Percentiles rank a stretch among this genome's conserved stretches.
phyloP scores from a whole-genome alignment of 2,888 invertebrate species.

The Oligia latruncula region DNA sequence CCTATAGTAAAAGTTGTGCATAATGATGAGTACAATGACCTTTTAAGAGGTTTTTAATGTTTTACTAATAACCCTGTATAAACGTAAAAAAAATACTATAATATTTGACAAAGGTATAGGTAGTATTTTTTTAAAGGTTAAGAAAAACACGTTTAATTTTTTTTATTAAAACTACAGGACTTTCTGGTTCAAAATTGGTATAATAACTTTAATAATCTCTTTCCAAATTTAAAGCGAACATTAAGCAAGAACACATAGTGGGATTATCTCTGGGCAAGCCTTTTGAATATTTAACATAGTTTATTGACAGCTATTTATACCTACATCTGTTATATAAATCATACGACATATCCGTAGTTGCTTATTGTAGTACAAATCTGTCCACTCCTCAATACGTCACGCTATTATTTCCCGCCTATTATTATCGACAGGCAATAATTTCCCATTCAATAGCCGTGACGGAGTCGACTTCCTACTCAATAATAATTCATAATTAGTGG shows the following conservation, averaged over 20 bases:
- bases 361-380: conserved; percentile 2
- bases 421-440: conserved; percentile 55
- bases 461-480: conserved; percentile 53
- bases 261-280: neutral
- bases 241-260: neutral
- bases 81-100: too few species aligned
- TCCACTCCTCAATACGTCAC: conserved; percentile 22
- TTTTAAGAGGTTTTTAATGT: too few species aligned
- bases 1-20: too few species aligned
- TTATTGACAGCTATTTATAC: neutral
- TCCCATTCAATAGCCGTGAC: conserved; percentile 47
- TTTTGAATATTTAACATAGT: neutral
- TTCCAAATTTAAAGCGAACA: neutral
- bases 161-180: neutral
- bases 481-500: conserved; percentile 29
- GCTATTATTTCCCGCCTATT: conserved; percentile 55
- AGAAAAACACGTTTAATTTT: too few species aligned
- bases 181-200: neutral
- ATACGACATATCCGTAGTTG: conserved; percentile 18
- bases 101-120: too few species aligned
- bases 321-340: neutral
- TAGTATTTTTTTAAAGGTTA: neutral
- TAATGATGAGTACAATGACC: too few species aligned
- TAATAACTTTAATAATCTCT: neutral
- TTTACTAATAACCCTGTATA: too few species aligned